A percentile compares a stretch with the other conserved stretches of the same genome.
Evolutionary conservation across 1,140 invertebrate species (phyloP).

Genomic region (Cotesia glomerata): DNA sequence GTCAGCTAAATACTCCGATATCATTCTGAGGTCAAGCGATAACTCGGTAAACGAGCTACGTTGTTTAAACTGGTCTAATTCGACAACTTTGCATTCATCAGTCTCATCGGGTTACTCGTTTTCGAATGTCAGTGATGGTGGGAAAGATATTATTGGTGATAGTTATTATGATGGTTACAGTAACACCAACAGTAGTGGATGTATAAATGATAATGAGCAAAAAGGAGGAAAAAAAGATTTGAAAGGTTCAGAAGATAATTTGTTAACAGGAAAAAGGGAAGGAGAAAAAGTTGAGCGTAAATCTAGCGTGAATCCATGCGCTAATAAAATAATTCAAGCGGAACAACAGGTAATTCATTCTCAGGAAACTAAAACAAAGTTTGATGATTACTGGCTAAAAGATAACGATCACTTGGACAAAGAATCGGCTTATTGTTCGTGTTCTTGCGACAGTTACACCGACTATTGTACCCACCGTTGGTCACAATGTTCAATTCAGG

Average conservation of each 20-base stretch:
- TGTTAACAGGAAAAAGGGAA: not conserved
- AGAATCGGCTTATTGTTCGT: not conserved
- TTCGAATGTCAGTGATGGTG: constrained; percentile 34
- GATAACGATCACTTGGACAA: not conserved
- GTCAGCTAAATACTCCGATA: constrained; percentile 35
- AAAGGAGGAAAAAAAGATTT: not conserved
- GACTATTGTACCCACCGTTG: not conserved
- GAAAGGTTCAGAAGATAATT: too few relatives aligned
- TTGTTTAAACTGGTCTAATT: not conserved
- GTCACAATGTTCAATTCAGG: not conserved
- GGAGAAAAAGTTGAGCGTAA: not conserved
- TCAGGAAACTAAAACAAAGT: not conserved
- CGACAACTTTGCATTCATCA: not conserved
- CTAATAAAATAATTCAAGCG: not conserved
- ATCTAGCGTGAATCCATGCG: not conserved
- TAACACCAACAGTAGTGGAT: not conserved
- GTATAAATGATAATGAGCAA: too few relatives aligned
- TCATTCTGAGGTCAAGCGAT: constrained; percentile 43
- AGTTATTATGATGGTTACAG: not conserved
- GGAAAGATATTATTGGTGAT: not conserved
- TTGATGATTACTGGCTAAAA: not conserved
- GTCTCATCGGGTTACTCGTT: not conserved
- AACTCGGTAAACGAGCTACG: constrained; percentile 29
- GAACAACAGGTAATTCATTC: constrained; percentile 4
- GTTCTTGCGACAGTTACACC: too few relatives aligned